Base-by-base conservation (phyloP, 2,888 invertebrate species). In the Mystacides longicornis region DNA sequence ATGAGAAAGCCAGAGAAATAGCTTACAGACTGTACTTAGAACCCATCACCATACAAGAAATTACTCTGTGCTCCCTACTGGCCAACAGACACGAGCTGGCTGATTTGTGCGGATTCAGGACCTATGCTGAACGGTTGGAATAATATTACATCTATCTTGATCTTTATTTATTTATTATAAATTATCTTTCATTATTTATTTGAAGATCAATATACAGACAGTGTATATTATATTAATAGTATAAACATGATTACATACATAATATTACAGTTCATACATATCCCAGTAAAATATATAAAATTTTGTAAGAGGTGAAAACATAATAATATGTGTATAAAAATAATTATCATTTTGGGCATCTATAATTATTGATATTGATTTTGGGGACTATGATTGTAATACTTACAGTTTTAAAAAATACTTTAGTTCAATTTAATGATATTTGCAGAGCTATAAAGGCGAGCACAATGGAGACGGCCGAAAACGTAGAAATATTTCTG, bases 11-110 rank as follows among this genome's bases (percentile, higher is more conserved):
- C 31, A 79, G 97, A 22, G 95, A 97, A 77, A 86, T 89, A 0
- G 93, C 93, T 0, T 96, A 94, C 71, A 82, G 86, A 59, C 77
- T 93, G 57, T 97, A 86, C 73, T 75, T 95, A 18, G 82, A 87
- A 64, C 92, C 92, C 0, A 87, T 93, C 65, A 63, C 68, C 0
- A 74, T 79, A 1, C 96, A 96, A 71, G 90, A 93, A 66, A 69
- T 77, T 43, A 70, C 93, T 22, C 76, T 99, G 1, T 72, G 78
- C 21, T 79, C 86, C 66, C 73, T 97, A 47, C 73, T 99, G 9
- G 72, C 78, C 18, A 83, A 86, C 0, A 75, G 99, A 16, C 80
- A 89, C 65, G 77, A 87, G 57, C 78, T 99, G 65, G 97, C 97
- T 0, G 73, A 81, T 53, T 79, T 89, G 11, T 97, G 96, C 67